Base-by-base conservation (phyloP, 2,797 vertebrate genomes). In the Hypotaenidia philippensis region DNA sequence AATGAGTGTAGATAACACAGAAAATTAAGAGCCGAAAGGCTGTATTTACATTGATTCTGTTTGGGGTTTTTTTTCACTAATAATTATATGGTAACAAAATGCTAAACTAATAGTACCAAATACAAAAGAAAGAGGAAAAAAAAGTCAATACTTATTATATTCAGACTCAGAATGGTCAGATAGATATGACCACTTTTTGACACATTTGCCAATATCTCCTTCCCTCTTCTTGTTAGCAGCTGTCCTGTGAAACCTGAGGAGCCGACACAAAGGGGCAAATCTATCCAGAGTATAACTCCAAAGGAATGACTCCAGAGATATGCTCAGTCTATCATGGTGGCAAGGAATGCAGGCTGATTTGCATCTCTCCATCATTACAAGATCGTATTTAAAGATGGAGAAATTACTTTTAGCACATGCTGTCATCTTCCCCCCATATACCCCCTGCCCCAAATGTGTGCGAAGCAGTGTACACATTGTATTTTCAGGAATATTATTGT, bases 11-110 rank as follows among this genome's bases (percentile, higher is more conserved):
- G 34, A 31, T 71, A 79, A 77, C 13, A 50, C 27, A 76, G 55
- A 72, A 82, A 91, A 93, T 76, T 69, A 83, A 57, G 72, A 90
- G 76, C n/a, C 9, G 56, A 89, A 83, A 13, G 59, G 9, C 38
- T 79, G 29, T 49, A 82, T 76, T 87, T 83, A 68, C 91, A 93
- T 79, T 26, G 83, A 93, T 93, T 86, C 40, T 61, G 13, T 91
- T 86, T 61, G 12, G 55, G 55, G 10, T 8, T 32, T 0, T 26
- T 26, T 59, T 87, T 71, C 69, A 7, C 25, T 91, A 87, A 78
- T 89, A 93, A 87, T 91, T 88, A 78, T 47, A 89, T 41, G 64
- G 89, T 77, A 95, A 90, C 29, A 94, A 91, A 91, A 89, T 81
- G 44, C 63, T 93, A 86, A 93, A 85, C 57, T 78, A 81, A 74